Base-by-base conservation (phyloP, 2,888 invertebrate species). In the Acronicta leporina region DNA sequence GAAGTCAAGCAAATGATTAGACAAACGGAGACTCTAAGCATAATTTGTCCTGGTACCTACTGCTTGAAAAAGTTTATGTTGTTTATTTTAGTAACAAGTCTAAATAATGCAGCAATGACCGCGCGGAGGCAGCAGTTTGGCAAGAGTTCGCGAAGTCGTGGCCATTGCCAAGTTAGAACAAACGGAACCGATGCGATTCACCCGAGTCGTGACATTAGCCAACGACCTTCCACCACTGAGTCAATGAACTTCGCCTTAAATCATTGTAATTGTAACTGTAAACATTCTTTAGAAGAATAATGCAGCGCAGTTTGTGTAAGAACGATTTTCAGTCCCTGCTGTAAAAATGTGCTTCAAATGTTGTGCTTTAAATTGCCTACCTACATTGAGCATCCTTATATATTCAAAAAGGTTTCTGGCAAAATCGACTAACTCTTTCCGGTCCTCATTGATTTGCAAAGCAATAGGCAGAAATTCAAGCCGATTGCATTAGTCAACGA, bases 181-280 rank as follows among this genome's bases (percentile, higher is more conserved):
- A 54, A 59, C 73, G 75, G 77, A 77, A 81, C 80, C 35, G 68
- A 81, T 81, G 72, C 80, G 78, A 77, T 75, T 79, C 73, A 64
- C 61, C 60, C 65, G 52, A 41, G 47, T 61, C 62, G 57, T 69
- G 64, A 67, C 63, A 55, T 56, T 68, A 50, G 41, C 59, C 52
- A 67, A 67, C 61, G 68, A 72, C 74, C 74, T 73, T 70, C 66
- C 56, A 51, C 41, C 48, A 46, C 43, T 46, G 58, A 63, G 67
- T 72, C 77, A 52, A 69, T 57, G 69, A 69, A 69, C 69, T 72
- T 57, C 35, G 54, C 48, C 58, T 62, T 43, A 50, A 74, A 58
- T 74, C 40, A 49, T 43, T 61, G 58, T 59, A 62, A 77, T 59
- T 55, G 30, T 30, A 54, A 66, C 56, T 64, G 58, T 67, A 62